Evolutionary conservation across 2,113 vertebrate species (phyloP), one percentile per base, ranked within the genome.

Genomic region (Neofelis nebulosa): DNA sequence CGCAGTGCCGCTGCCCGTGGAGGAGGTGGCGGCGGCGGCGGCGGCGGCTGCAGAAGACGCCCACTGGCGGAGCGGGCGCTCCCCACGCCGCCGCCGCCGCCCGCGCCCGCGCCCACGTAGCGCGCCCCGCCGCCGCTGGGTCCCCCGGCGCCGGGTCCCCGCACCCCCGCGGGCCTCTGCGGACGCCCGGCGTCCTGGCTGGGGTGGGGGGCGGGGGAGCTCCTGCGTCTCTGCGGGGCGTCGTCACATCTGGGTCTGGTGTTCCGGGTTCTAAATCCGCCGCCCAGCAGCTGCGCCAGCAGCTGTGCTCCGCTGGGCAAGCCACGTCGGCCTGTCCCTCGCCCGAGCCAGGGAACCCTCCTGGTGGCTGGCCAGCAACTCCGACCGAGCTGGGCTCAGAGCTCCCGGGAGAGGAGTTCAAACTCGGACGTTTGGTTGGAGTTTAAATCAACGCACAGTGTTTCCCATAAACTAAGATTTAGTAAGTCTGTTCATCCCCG

Each of bases 21-120:
- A 98, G 76, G 97, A 79, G 82, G 95, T 48, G 91, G 96, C 88
- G 90, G 41, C 5, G 45, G 41, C 41, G 41, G 38, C 55, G 55
- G 48, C 48, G 48, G 98, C 97, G 84, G 97, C 90, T 66, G 89
- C 98, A 95, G 98, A 97, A 96, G 98, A 98, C 98, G 98, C 98
- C 99, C 99, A 98, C 98, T 95, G 99, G 98, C 95, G 98, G 98
- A 94, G 98, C 98, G 48, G 91, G 81, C 65, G 83, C 97, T 96
- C 97, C 97, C 97, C 91, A 74, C 93, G 96, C 98, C 94, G 76
- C 98, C 94, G 76, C 98, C 96, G 79, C 97, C 97, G 84, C 79
- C 69, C 94, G 92, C 97, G 84, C 79, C 69, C 94, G 89, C 97
- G 57, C 97, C 84, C 96, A 13, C 79, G 83, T 74, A n/a, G 96